phyloP scores from a whole-genome alignment of 2,797 vertebrate species.

The Xiphophorus birchmanni region DNA sequence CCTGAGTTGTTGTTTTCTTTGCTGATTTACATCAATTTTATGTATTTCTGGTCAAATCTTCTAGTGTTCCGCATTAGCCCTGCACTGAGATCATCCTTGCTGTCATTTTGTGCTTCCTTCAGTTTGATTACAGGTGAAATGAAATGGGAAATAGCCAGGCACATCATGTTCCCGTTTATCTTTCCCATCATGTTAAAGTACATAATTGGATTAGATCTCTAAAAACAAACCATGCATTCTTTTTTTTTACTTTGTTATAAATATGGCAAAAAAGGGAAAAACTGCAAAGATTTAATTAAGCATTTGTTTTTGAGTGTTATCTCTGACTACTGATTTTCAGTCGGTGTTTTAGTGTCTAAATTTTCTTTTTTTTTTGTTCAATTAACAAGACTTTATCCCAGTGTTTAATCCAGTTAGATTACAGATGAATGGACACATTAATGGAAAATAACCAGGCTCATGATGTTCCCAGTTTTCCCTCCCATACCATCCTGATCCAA shows the following conservation, averaged over 20 bases:
- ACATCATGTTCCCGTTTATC: not conserved
- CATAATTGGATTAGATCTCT: not conserved
- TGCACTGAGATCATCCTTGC: not conserved
- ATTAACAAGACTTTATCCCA: not conserved
- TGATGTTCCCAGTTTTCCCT: constrained; percentile 3
- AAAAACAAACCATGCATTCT: not conserved
- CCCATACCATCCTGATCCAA: not conserved
- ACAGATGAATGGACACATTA: constrained; percentile 10
- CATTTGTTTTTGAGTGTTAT: not conserved
- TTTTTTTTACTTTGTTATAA: not conserved
- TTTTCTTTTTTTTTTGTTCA: not conserved
- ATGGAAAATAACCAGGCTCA: not conserved
- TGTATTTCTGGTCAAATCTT: not conserved
- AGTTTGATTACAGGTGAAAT: constrained; percentile 4
- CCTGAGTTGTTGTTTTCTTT: not conserved
- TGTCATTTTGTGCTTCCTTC: not conserved
- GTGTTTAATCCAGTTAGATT: not conserved
- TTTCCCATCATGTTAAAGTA: not conserved
- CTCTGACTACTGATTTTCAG: not conserved
- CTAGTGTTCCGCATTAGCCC: not conserved
- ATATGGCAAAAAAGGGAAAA: not conserved
- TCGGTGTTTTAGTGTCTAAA: not conserved
- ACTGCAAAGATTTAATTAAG: not conserved
- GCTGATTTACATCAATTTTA: not conserved
- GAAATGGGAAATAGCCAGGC: not conserved